Percentiles rank a stretch among this genome's conserved stretches.
These are phyloP conservation scores for Mythimna impura DNA, from an alignment of 2,888 invertebrate genomes.

Conservation along the genomic window DNA sequence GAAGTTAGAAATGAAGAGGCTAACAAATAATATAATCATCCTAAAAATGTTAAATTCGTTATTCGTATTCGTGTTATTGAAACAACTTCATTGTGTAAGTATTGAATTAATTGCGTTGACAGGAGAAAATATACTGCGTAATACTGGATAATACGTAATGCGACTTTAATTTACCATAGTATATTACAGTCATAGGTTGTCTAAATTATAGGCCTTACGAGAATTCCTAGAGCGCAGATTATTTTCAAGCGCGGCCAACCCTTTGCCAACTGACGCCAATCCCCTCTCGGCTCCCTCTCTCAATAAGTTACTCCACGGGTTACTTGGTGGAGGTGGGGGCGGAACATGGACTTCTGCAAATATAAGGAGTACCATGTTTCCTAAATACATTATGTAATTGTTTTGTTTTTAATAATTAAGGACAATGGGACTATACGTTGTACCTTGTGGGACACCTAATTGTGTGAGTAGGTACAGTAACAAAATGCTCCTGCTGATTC, in stretches of 20 bases:
- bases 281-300: slow-evolving; percentile 42
- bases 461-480: too few species aligned
- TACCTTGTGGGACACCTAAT: slow-evolving; percentile 4
- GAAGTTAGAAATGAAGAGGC: neutral
- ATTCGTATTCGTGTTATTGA: too few species aligned
- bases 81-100: neutral
- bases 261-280: slow-evolving; percentile 47
- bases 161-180: slow-evolving; percentile 2
- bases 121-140: neutral
- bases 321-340: slow-evolving; percentile 35
- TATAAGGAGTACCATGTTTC: slow-evolving; percentile 37
- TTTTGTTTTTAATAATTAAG: neutral
- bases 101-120: too few species aligned
- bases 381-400: slow-evolving; percentile 6
- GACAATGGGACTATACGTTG: neutral
- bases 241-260: slow-evolving; percentile 47
- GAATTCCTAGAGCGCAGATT: slow-evolving; percentile 43
- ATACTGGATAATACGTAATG: neutral
- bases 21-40: neutral
- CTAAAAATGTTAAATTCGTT: neutral
- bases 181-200: slow-evolving; percentile 13
- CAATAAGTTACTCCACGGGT: slow-evolving; percentile 36
- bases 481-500: neutral
- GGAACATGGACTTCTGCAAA: slow-evolving; percentile 50
- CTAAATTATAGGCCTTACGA: slow-evolving; percentile 36